phyloP scores from a whole-genome alignment of 1,140 invertebrate species.

The Psilanteris sp. region DNA sequence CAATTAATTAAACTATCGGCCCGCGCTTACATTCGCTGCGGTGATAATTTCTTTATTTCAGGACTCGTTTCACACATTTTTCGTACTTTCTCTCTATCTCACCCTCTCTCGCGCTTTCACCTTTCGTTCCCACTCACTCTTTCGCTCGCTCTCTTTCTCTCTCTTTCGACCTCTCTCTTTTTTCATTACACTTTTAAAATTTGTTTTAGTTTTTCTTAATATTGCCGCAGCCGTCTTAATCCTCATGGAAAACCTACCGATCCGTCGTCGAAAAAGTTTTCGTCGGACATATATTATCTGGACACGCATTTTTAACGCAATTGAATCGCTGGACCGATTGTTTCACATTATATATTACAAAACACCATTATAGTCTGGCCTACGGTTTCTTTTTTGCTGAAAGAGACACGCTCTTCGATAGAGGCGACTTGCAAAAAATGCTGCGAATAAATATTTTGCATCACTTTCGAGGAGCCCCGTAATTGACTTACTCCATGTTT shows the following conservation, averaged over 20 bases:
- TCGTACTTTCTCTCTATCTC: conserved; percentile 50
- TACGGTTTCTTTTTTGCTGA: conserved; percentile 63
- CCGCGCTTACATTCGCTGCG: conserved; percentile 66
- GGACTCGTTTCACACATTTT: conserved; percentile 57
- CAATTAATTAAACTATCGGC: conserved; percentile 78
- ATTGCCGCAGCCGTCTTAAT: conserved; percentile 44
- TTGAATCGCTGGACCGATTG: conserved; percentile 64
- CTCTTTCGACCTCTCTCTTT: conserved; percentile 8
- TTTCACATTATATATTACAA: conserved; percentile 76
- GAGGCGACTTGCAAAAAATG: conserved; percentile 52
- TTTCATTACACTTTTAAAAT: conserved; percentile 38
- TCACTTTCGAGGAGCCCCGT: conserved; percentile 58
- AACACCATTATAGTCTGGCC: conserved; percentile 78
- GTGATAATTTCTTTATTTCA: conserved; percentile 60
- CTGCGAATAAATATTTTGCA: conserved; percentile 63
- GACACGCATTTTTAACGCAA: conserved; percentile 56
- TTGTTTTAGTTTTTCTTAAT: conserved; percentile 51
- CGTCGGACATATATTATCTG: conserved; percentile 55
- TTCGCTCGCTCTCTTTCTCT: conserved; percentile 4
- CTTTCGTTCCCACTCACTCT: conserved; percentile 23
- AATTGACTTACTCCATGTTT: conserved; percentile 63
- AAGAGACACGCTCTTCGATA: conserved; percentile 67
- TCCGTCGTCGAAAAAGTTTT: conserved; percentile 57
- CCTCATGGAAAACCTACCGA: conserved; percentile 49
- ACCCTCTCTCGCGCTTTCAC: conserved; percentile 35